A percentile compares a stretch with the other conserved stretches of the same genome.
These are phyloP conservation scores for Silurus glanis DNA, from an alignment of 2,113 vertebrate species.

Conservation along the genomic window DNA sequence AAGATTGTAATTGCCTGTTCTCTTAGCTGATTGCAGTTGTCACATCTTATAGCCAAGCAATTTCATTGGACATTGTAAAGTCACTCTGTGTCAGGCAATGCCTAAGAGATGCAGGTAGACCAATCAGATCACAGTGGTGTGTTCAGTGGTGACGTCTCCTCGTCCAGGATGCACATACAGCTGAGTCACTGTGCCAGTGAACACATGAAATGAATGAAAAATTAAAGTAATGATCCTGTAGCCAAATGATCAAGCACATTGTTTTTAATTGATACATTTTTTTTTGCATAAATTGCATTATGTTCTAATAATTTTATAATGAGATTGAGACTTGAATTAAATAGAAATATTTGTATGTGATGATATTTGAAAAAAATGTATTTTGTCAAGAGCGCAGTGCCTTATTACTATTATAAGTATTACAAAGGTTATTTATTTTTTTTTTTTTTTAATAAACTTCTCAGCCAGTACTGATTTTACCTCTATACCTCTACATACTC, in stretches of 20 bases:
- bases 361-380: background rate
- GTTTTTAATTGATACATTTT: background rate
- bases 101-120: slow-evolving; percentile 22
- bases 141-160: background rate
- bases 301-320: background rate
- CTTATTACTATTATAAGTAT: slow-evolving; percentile 1
- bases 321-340: slow-evolving; percentile 10
- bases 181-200: slow-evolving; percentile 33
- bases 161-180: slow-evolving; percentile 7
- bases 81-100: slow-evolving; percentile 1
- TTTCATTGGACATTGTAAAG: slow-evolving; percentile 29
- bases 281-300: background rate
- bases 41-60: background rate
- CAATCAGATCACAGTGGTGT: slow-evolving; percentile 20
- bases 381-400: slow-evolving; percentile 27
- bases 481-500: slow-evolving; percentile 8
- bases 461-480: slow-evolving; percentile 22
- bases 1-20: slow-evolving; percentile 32
- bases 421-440: background rate
- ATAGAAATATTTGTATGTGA: background rate
- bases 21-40: slow-evolving; percentile 29
- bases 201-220: slow-evolving; percentile 2
- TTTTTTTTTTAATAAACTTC: slow-evolving; percentile 12
- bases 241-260: slow-evolving; percentile 29
- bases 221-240: slow-evolving; percentile 8